Evolutionary conservation across 2,113 vertebrate genomes (phyloP).

Genomic region (Dascyllus trimaculatus): DNA sequence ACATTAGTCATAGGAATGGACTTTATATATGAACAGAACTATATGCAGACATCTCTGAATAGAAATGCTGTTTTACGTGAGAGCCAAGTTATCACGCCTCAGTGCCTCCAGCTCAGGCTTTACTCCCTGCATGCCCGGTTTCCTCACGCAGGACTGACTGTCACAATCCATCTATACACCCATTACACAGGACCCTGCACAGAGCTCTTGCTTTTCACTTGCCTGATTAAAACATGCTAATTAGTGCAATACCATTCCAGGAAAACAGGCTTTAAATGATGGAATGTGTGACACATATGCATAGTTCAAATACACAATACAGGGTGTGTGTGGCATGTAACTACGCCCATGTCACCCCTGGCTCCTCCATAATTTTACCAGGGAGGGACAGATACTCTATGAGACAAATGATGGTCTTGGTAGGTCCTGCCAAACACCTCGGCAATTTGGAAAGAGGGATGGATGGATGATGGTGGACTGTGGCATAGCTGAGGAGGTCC

Average conservation of each 20-base stretch:
- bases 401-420: constrained; percentile 32
- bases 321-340: constrained; percentile 26
- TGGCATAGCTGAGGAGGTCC: constrained; percentile 2
- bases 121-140: constrained; percentile 57
- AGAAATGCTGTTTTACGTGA: constrained; percentile 59
- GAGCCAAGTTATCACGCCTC: constrained; percentile 54
- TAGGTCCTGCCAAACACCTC: constrained; percentile 24
- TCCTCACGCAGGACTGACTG: constrained; percentile 71
- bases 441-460: constrained; percentile 14
- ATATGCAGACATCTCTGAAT: constrained; percentile 24
- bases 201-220: constrained; percentile 36
- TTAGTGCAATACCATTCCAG: constrained; percentile 50
- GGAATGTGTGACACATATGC: constrained; percentile 27
- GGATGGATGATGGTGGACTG: neutral
- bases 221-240: constrained; percentile 69
- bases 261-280: constrained; percentile 42
- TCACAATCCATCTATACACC: constrained; percentile 75
- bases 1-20: constrained; percentile 1
- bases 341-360: constrained; percentile 19
- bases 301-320: constrained; percentile 42
- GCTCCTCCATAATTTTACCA: neutral
- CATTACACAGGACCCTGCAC: constrained; percentile 65
- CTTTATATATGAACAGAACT: constrained; percentile 6
- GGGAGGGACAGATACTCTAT: constrained; percentile 1
- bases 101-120: constrained; percentile 60